Evolutionary conservation across 2,888 invertebrate species (phyloP), one percentile per base, ranked within the genome.

Genomic region (Congeria kusceri): DNA sequence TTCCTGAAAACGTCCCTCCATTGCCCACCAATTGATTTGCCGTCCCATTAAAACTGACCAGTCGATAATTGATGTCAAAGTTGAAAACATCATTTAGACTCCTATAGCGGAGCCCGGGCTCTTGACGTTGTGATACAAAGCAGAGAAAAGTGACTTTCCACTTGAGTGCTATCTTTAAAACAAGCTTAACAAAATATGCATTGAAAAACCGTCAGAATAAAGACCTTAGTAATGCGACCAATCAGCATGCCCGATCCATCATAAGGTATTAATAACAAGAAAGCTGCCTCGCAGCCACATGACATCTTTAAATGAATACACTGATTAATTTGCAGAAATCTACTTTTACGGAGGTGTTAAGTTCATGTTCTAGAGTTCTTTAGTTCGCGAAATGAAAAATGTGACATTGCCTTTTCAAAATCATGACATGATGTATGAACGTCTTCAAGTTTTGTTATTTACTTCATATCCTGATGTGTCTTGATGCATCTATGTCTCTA

Each of bases 1-100:
- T 53, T 18, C n/a, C 53, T 39, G 39, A 53, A 53, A 53, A 9
- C 53, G 18, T 53, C 25, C 1, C 20, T 18, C 11, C 18, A 53
- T 23, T 15, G 53, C 20, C 53, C 53, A 53, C 20, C 25, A 25
- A 20, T 23, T 53, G 20, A 53, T 53, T 53, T 20, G 25, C 7
- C 53, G 25, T 53, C 53, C 23, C 25, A 20, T 25, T 25, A n/a
- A 20, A 53, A 53, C 23, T 53, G 53, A 53, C 53, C 53, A 53
- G 53, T 53, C 53, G 53, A 53, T 53, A 53, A 53, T 53, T 53
- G 53, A 53, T 53, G 53, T 53, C 53, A 53, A 53, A 53, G 53
- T 53, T 53, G 53, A 53, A 53, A 53, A 53, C 53, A 53, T 53
- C 53, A 53, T 53, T 53, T 53, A 53, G 53, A 53, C 25, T 25